phyloP scores from a whole-genome alignment of 1,140 invertebrate species.

The Drosophila punjabiensis region DNA sequence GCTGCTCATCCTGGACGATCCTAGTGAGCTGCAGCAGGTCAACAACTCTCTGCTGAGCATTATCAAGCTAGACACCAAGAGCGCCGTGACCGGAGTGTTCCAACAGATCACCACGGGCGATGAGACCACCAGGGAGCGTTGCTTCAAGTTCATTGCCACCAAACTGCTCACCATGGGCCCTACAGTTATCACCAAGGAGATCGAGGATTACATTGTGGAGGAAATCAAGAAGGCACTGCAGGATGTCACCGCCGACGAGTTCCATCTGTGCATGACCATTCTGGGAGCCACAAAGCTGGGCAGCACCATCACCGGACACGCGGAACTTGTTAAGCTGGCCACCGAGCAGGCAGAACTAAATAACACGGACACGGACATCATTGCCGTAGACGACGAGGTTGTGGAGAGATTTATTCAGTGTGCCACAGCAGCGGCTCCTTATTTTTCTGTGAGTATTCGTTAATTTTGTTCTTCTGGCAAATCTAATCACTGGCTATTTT shows the following conservation, averaged over 20 bases:
- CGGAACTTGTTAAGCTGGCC: constrained; percentile 94
- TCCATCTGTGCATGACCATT: constrained; percentile 95
- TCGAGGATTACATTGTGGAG: constrained; percentile 93
- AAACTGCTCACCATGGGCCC: constrained; percentile 93
- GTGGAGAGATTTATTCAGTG: constrained; percentile 93
- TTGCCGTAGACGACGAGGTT: constrained; percentile 91
- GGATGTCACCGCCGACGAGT: constrained; percentile 97
- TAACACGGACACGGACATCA: constrained; percentile 90
- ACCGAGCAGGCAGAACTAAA: constrained; percentile 92
- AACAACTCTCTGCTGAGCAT: constrained; percentile 89
- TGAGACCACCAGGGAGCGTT: constrained; percentile 92
- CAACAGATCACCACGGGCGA: constrained; percentile 93
- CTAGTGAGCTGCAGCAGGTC: constrained; percentile 92
- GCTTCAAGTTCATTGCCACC: constrained; percentile 94
- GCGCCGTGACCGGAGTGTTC: constrained; percentile 93
- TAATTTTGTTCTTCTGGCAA: constrained; percentile 3
- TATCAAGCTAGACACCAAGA: constrained; percentile 88
- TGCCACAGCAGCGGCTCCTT: constrained; percentile 92
- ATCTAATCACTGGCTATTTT: constrained; percentile 65
- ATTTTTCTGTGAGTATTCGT: constrained; percentile 92
- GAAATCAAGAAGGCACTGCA: constrained; percentile 95
- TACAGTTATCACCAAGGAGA: constrained; percentile 93
- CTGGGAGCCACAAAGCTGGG: constrained; percentile 92
- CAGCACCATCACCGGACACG: constrained; percentile 92
- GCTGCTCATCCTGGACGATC: constrained; percentile 94